Evolutionary conservation across 2,888 invertebrate species (phyloP).

Genomic region (Tridacna crocea): DNA sequence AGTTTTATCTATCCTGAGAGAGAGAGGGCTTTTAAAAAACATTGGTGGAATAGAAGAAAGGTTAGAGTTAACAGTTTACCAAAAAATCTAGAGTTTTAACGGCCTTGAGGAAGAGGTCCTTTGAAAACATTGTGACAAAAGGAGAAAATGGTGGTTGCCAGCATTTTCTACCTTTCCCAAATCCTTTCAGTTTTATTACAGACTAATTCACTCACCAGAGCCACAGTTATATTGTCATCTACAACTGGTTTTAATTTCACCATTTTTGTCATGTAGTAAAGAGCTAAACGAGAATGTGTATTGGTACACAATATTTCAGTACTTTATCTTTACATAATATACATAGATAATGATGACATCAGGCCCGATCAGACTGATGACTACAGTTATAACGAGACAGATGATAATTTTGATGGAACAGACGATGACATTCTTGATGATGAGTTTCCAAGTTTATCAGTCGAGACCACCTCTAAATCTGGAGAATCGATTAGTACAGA

Average conservation of each 20-base stretch:
- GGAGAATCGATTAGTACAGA: conserved; percentile 53
- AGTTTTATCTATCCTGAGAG: too few species aligned
- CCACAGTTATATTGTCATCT: not conserved
- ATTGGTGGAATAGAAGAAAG: too few species aligned
- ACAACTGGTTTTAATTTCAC: not conserved
- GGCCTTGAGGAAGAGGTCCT: too few species aligned
- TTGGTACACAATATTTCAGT: too few species aligned
- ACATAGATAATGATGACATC: conserved; percentile 44
- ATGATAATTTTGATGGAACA: conserved; percentile 26
- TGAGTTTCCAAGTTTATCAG: conserved; percentile 27
- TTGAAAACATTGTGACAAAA: too few species aligned
- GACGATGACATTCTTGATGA: conserved; percentile 42
- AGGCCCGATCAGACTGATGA: conserved; percentile 57
- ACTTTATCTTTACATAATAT: too few species aligned
- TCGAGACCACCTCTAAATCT: conserved; percentile 31
- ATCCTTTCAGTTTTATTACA: not conserved
- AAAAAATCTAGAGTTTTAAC: too few species aligned
- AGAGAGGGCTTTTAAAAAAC: too few species aligned
- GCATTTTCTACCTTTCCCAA: too few species aligned
- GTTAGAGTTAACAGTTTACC: too few species aligned
- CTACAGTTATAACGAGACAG: conserved; percentile 25
- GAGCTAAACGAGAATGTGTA: not conserved
- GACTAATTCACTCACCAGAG: not conserved
- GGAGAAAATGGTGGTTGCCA: too few species aligned
- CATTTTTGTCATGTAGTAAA: not conserved